A percentile compares a stretch with the other conserved stretches of the same genome.
phyloP scores from a whole-genome alignment of 2,113 vertebrate species.

The Sorex araneus region DNA sequence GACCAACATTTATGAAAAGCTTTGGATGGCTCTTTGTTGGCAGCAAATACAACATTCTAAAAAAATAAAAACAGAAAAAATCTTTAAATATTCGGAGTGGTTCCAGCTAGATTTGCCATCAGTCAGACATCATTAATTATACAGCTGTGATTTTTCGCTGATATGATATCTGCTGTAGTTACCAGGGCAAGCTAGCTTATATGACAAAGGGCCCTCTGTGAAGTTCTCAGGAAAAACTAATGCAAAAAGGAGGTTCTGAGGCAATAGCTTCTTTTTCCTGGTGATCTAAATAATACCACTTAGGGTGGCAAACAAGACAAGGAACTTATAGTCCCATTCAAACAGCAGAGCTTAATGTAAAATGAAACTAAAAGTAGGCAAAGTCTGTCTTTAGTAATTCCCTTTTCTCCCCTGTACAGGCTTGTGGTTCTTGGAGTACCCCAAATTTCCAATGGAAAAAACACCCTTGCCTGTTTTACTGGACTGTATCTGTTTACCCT shows the following conservation, averaged over 20 bases:
- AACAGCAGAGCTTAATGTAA: background rate
- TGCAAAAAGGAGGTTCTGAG: background rate
- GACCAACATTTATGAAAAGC: background rate
- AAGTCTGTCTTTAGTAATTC: background rate
- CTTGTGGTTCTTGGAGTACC: background rate
- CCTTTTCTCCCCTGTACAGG: background rate
- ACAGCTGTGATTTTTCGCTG: slow-evolving; percentile 1
- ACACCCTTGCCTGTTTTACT: background rate
- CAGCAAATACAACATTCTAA: slow-evolving; percentile 12
- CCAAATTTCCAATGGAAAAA: background rate
- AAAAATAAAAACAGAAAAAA: background rate
- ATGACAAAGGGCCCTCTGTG: background rate
- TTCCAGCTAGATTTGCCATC: background rate
- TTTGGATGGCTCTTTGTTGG: background rate
- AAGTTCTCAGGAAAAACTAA: background rate
- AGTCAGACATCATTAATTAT: background rate
- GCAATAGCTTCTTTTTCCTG: background rate
- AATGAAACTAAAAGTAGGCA: background rate
- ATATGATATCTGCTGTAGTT: background rate
- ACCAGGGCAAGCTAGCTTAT: background rate
- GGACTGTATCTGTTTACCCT: background rate
- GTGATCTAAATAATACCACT: background rate
- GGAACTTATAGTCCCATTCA: background rate
- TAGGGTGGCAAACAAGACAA: background rate
- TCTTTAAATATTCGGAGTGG: background rate